Conservation (phyloP, 1,140 invertebrate genomes). For the Heliconius melpomene region DNA sequence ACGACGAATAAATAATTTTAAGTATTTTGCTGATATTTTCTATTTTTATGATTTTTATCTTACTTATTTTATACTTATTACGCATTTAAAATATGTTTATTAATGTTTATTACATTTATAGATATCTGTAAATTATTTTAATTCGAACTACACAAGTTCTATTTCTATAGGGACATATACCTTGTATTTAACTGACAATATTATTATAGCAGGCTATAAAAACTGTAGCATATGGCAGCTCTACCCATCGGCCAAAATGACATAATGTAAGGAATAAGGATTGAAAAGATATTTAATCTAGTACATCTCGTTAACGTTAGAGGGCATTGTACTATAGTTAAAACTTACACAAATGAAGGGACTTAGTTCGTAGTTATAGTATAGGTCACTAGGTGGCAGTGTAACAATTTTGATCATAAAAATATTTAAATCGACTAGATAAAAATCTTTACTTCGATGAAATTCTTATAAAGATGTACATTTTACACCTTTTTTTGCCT, state of each 20-base stretch:
- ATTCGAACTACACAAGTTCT: neutral
- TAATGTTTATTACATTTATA: neutral
- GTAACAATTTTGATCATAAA: neutral
- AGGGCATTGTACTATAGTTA: conserved; percentile 22
- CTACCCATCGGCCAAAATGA: conserved; percentile 13
- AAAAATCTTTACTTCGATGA: no score
- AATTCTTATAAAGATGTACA: no score
- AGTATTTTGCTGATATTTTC: no score
- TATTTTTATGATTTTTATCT: no score
- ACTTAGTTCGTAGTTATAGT: neutral
- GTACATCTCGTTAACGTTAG: conserved; percentile 20
- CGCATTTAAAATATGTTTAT: neutral
- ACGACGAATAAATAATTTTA: neutral
- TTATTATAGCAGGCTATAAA: no score
- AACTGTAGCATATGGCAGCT: conserved; percentile 1
- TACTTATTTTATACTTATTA: no score
- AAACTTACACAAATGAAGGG: neutral
- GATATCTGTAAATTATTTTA: neutral
- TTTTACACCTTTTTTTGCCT: no score
- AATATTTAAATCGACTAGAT: neutral
- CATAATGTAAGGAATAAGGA: neutral
- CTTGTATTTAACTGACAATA: no score
- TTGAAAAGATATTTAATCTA: neutral
- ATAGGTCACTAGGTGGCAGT: conserved; percentile 8
- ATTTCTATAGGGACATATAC: no score